Evolutionary conservation across 2,113 vertebrate genomes (phyloP).

Genomic region (Lepus europaeus): DNA sequence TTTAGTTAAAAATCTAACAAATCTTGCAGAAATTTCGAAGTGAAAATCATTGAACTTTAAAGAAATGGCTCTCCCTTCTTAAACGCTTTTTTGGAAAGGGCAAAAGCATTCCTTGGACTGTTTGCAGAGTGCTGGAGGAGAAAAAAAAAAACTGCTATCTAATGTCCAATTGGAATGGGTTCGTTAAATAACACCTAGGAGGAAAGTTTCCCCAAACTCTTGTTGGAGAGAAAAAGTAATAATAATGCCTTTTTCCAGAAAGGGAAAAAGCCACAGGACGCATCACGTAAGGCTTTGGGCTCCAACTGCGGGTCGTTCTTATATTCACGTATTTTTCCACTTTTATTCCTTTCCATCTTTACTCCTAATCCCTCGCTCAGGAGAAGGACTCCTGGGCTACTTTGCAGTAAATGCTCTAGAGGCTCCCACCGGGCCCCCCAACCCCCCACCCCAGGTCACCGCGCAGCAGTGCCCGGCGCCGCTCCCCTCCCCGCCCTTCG

Average conservation of each 20-base stretch:
- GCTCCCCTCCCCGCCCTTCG: not conserved
- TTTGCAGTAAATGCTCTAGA: not conserved
- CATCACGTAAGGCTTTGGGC: not conserved
- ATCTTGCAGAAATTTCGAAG: not conserved
- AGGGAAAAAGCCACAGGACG: not conserved
- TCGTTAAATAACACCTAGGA: conserved; percentile 26
- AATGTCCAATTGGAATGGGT: not conserved
- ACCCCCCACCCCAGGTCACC: not conserved
- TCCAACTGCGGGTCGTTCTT: conserved; percentile 46
- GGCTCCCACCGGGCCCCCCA: not conserved
- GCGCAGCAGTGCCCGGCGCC: not conserved
- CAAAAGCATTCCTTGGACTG: not conserved
- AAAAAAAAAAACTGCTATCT: conserved; percentile 1
- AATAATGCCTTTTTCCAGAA: not conserved
- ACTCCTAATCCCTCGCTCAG: conserved; percentile 61
- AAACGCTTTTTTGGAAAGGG: not conserved
- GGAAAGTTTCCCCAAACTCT: conserved; percentile 33
- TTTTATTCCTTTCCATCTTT: conserved; percentile 65
- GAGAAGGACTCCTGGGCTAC: conserved; percentile 66
- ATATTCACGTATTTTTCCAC: conserved; percentile 72
- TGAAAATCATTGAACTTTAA: not conserved
- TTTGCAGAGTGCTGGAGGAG: not conserved
- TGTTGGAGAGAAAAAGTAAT: conserved; percentile 4
- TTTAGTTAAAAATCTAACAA: conserved; percentile 11
- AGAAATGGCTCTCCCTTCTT: not conserved